Base-by-base conservation (phyloP, 1,140 invertebrate genomes). In the Belonocnema kinseyi region DNA sequence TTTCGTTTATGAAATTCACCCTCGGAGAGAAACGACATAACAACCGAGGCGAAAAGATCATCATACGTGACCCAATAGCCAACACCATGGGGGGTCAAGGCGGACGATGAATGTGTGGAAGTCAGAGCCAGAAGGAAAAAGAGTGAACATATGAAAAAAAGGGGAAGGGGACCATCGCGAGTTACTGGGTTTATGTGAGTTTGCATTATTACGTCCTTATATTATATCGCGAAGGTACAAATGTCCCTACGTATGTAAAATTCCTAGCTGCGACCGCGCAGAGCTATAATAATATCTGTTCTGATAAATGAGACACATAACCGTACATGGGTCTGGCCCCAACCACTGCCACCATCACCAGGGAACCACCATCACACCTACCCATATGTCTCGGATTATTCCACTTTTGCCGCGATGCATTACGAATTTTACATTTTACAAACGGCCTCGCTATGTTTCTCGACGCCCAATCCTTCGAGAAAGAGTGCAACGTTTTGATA, bases 281-380 rank as follows among this genome's bases (percentile, higher is more conserved):
- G 83, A 88, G 86, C 86, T 82, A 86, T 88, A 91, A 90, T 90
- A 91, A 90, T 90, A 90, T 89, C 88, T 88, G 86, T 86, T 86
- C 88, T 90, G 90, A 91, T 89, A 89, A 90, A 91, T 88, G 89
- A 88, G 89, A 88, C 85, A 88, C 90, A 91, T 90, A 90, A 91
- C 83, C 87, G 88, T 90, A 90, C 90, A 89, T 85, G 88, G 81
- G 76, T 80, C 82, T 83, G 82, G 77, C 84, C 80, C 85, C 82
- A 84, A 79, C 79, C 82, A 78, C 78, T 72, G 50, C 78, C 77
- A 78, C 76, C 58, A 61, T 61, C 21, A 61, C 58, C 71, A 46
- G 10, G 0, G 40, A 46, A 46, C 40, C 80, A 73, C 78, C 54
- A 73, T 79, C 76, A 80, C 81, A 78, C 84, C 81, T 78, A 79